phyloP scores from a whole-genome alignment of 2,888 invertebrate genomes.

The Lithosia quadra region DNA sequence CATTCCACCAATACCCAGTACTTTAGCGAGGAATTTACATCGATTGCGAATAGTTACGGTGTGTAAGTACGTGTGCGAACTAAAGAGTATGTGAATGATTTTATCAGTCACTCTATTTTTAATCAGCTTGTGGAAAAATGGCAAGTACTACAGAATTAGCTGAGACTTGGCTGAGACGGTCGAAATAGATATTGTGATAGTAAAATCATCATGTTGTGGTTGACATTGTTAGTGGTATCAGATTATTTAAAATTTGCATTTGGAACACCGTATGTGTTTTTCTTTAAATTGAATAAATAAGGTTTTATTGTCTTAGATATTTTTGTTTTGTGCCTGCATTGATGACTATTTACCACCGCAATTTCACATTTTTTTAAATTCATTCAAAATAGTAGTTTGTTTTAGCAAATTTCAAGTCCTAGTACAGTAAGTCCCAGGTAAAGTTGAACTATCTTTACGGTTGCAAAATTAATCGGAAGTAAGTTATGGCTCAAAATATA shows the following conservation, averaged over 20 bases:
- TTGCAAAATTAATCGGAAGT: too few relatives aligned
- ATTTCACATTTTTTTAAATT: too few relatives aligned
- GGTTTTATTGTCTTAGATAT: background rate
- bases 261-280: background rate
- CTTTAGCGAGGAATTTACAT: slow-evolving; percentile 55
- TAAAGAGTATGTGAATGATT: slow-evolving; percentile 27
- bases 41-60: slow-evolving; percentile 54
- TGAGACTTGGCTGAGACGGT: background rate
- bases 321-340: background rate
- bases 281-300: background rate
- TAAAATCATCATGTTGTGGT: background rate
- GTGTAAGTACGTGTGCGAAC: slow-evolving; percentile 49
- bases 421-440: too few relatives aligned
- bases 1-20: slow-evolving; percentile 14
- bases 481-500: too few relatives aligned
- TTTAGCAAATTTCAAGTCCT: too few relatives aligned
- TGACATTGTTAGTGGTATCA: background rate
- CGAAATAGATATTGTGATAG: background rate
- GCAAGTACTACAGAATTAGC: slow-evolving; percentile 9
- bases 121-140: slow-evolving; percentile 17
- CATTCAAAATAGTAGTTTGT: too few relatives aligned
- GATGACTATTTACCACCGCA: too few relatives aligned
- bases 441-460: too few relatives aligned
- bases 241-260: background rate
- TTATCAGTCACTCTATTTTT: slow-evolving; percentile 20